Percentiles rank a stretch among this genome's conserved stretches.
These are phyloP conservation scores for Drosophila mojavensis DNA, from an alignment of 1,140 invertebrate genomes.

Conservation along the genomic window DNA sequence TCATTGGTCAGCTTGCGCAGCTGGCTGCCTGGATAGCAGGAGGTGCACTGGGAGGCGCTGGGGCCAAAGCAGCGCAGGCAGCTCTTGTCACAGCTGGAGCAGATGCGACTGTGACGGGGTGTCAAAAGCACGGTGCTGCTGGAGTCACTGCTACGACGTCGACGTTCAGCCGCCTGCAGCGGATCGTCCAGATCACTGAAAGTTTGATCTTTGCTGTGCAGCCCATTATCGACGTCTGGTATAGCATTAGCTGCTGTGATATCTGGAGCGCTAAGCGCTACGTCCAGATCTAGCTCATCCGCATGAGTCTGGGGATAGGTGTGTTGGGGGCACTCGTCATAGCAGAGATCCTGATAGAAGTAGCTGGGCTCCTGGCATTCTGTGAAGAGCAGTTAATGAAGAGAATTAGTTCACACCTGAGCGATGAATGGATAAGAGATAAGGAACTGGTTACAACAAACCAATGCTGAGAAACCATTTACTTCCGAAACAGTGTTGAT, in stretches of 20 bases:
- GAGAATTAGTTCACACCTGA: not conserved
- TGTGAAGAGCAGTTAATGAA: conserved; percentile 39
- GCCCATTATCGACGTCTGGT: conserved; percentile 3
- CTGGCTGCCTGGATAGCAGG: conserved; percentile 69
- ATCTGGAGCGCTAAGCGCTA: conserved; percentile 2
- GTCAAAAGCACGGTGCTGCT: conserved; percentile 27
- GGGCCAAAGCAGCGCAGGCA: conserved; percentile 70
- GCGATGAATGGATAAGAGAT: not conserved
- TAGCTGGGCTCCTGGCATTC: conserved; percentile 63
- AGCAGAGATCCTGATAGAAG: conserved; percentile 67
- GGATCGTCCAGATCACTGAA: conserved; percentile 53
- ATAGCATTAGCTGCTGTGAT: not conserved
- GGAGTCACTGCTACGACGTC: conserved; percentile 32
- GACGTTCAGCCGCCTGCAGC: conserved; percentile 67
- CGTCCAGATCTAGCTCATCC: conserved; percentile 28
- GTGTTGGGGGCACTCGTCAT: conserved; percentile 63
- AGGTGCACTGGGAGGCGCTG: conserved; percentile 63
- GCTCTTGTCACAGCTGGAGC: conserved; percentile 57
- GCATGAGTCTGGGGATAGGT: conserved; percentile 43
- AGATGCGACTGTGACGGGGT: conserved; percentile 41
- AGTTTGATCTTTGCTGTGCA: conserved; percentile 18
- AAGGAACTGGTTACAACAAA: not conserved
- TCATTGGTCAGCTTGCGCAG: conserved; percentile 67
- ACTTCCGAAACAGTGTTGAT: conserved; percentile 47
- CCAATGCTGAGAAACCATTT: conserved; percentile 33